Evolutionary conservation across 2,888 invertebrate genomes (phyloP), one percentile per base, ranked within the genome.

Genomic region (Trachelus tabidus): DNA sequence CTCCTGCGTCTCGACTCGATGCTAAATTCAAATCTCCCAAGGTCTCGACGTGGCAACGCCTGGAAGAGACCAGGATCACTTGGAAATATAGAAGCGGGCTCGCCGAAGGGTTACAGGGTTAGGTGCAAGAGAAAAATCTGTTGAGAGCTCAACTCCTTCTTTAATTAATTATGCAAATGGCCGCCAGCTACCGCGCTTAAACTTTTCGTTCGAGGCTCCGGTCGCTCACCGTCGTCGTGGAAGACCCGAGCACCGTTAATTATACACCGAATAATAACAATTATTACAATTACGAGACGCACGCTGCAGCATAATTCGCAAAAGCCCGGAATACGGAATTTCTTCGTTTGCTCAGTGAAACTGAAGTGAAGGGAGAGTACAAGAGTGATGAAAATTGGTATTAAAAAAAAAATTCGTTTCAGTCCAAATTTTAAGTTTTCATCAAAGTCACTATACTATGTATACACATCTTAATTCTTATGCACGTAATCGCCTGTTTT

Each of bases 161-260:
- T 89, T 88, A 89, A 89, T 89, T 89, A 89, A 89, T 89, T 89
- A 89, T 89, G 89, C 87, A 89, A 89, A 89, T 89, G 88, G 89
- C 89, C 87, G 83, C 82, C 84, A 84, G 87, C 87, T 85, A 86
- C 83, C 85, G 85, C 86, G 89, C 87, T 88, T 88, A 89, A 89
- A 88, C 87, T 89, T 89, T 89, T 88, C 88, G 88, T 87, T 85
- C 83, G 87, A 88, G 87, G 87, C 85, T 81, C 23, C 75, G 75
- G 31, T 56, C 9, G 56, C 56, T 56, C 56, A 23, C 56, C 56
- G 56, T 6, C 56, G 9, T 56, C 15, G 23, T 23, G 23, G 56
- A 56, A 56, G 84, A 83, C 84, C 85, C 86, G 85, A 86, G 86
- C 81, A 86, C 87, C 88, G 88, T 89, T 89, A 89, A 89, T 89